Evolutionary conservation across 2,888 invertebrate species (phyloP).

Genomic region (Drosophila neonasuta): DNA sequence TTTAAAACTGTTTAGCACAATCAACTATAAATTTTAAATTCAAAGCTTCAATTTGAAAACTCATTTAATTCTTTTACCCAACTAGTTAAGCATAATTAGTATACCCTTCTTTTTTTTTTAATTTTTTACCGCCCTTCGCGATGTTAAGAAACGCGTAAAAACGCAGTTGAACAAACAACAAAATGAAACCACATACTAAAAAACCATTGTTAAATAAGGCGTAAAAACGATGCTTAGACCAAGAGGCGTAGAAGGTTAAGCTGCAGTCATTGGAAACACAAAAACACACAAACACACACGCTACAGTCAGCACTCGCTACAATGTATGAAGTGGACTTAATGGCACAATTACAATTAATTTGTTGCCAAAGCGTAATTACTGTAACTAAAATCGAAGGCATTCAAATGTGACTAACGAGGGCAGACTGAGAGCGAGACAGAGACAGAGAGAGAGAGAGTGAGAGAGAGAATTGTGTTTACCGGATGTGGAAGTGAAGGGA

Average conservation of each 20-base stretch:
- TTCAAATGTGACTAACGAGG: conserved; percentile 41
- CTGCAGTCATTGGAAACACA: neutral
- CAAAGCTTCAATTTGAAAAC: no score
- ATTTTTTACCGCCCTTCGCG: neutral
- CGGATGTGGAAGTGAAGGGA: conserved; percentile 38
- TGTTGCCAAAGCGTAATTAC: conserved; percentile 37
- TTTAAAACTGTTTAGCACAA: no score
- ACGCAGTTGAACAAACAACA: neutral
- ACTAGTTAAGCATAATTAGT: no score
- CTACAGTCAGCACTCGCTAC: conserved; percentile 29
- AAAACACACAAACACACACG: neutral
- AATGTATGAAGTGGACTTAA: conserved; percentile 16
- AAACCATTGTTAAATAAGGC: conserved; percentile 20
- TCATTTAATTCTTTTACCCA: no score
- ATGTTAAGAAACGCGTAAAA: neutral
- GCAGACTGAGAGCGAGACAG: neutral
- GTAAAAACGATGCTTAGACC: conserved; percentile 17
- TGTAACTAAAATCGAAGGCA: conserved; percentile 40
- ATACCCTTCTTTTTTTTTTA: neutral
- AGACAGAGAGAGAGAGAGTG: neutral
- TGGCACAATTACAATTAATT: conserved; percentile 17
- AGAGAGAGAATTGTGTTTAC: conserved; percentile 9
- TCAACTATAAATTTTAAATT: no score
- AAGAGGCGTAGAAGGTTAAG: conserved; percentile 6
- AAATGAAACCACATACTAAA: neutral